Evolutionary conservation across 2,888 invertebrate species (phyloP), one percentile per base, ranked within the genome.

Genomic region (Lepidonotus clava): DNA sequence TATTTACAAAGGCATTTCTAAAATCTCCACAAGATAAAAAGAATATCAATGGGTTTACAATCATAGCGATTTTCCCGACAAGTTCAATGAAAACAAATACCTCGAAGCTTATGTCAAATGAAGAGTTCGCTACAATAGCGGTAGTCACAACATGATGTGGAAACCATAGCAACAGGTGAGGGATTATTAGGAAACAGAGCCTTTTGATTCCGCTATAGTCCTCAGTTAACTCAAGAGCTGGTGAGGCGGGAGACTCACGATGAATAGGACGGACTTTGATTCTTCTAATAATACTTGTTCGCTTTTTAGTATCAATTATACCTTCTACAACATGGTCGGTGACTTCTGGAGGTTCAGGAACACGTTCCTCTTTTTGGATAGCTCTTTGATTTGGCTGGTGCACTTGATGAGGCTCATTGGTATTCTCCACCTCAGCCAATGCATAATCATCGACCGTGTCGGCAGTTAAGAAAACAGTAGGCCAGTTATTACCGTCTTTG

Each of bases 401-500:
- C n/a, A n/a, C n/a, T n/a, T n/a, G n/a, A n/a, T n/a, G n/a, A n/a
- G n/a, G n/a, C n/a, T n/a, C n/a, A n/a, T n/a, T n/a, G n/a, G n/a
- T n/a, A n/a, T n/a, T n/a, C n/a, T n/a, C n/a, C n/a, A n/a, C n/a
- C n/a, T n/a, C n/a, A n/a, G n/a, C n/a, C n/a, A n/a, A n/a, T n/a
- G n/a, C n/a, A n/a, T n/a, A n/a, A n/a, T 76, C 36, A 34, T 76
- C 76, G 40, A 76, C 36, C 14, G 14, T 34, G 18, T 76, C 76
- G 18, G 76, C 76, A 1, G 76, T 76, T 28, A 76, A 21, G 36
- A 76, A 76, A n/a, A 76, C 76, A 34, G 76, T 76, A 11, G 76
- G 76, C 76, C 76, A 76, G 38, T 36, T 40, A 28, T 76, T n/a
- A 18, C 8, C 6, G 36, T 76, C 76, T 18, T 21, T 76, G 11